phyloP scores from a whole-genome alignment of 1,140 invertebrate genomes.

The Caenorhabditis latens region DNA sequence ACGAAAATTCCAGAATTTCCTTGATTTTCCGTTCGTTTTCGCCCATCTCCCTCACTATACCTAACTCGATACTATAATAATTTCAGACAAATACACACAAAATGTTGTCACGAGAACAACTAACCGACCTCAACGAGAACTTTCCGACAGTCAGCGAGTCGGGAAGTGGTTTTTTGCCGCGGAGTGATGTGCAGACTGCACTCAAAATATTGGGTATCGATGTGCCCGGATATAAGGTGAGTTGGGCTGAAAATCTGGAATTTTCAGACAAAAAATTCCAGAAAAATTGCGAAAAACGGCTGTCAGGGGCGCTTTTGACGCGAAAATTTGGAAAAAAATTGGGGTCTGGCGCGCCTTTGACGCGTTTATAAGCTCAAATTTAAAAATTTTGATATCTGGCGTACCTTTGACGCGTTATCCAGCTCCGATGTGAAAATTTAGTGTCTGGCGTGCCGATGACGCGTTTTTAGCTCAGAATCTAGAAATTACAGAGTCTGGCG shows the following conservation, averaged over 20 bases:
- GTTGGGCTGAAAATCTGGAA: background rate
- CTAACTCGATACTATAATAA: background rate
- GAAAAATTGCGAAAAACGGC: background rate
- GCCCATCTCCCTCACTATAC: background rate
- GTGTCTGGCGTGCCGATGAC: no score
- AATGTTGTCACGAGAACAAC: conserved; percentile 63
- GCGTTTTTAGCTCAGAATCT: no score
- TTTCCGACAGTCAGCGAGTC: conserved; percentile 63
- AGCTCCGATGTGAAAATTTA: no score
- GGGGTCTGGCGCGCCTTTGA: no score
- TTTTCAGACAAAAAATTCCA: background rate
- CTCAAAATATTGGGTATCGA: conserved; percentile 74
- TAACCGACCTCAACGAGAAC: conserved; percentile 61
- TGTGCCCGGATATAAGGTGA: conserved; percentile 75
- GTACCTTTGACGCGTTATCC: no score
- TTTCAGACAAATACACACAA: background rate
- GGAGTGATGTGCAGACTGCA: conserved; percentile 70
- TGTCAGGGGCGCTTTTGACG: background rate
- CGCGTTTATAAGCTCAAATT: no score
- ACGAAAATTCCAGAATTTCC: background rate
- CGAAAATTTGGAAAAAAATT: no score
- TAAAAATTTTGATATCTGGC: no score
- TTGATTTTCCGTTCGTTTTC: background rate
- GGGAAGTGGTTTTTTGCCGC: conserved; percentile 67
- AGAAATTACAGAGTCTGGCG: no score